Evolutionary conservation across 2,113 vertebrate species (phyloP), one percentile per base, ranked within the genome.

Genomic region (Zosterops lateralis): DNA sequence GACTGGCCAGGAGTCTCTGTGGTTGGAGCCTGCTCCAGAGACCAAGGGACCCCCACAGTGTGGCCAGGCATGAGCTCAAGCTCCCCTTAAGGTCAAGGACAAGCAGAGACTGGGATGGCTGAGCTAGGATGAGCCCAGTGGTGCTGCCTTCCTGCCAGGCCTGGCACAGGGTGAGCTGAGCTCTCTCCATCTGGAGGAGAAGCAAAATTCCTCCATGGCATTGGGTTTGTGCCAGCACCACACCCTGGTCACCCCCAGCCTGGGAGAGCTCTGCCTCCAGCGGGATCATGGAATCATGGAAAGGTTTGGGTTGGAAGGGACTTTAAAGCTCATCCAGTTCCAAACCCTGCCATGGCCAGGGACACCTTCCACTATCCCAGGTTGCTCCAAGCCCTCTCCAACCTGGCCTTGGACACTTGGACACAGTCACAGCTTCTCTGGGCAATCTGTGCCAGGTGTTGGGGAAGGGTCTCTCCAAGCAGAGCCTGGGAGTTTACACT

Each of bases 1-100:
- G 20, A 44, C 42, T 3, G 10, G 42, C 44, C 0, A 3, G n/a
- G 26, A 88, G n/a, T 1, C 2, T 10, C 34, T 4, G 4, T 2
- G 32, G 18, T 7, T 29, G 4, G 53, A 24, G 29, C 8, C 48
- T 32, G 32, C 38, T 17, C 77, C 2, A 2, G 57, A 10, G 7
- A 60, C 20, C 17, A 17, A 62, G n/a, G 53, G 19, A 83, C 5
- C 3, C n/a, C 32, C 66, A 48, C 0, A 1, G 48, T 17, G 48
- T 56, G 57, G 7, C 17, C 4, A 58, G 60, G 26, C 42, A 51
- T 1, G 19, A 83, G 48, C 40, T 40, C 3, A 4, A 4, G 78
- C 85, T 66, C 18, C 64, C 36, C 36, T 38, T 38, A 28, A 34
- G 34, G 42, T 48, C 48, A 45, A 22, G 36, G 36, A 71, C 1